A percentile compares a stretch with the other conserved stretches of the same genome.
phyloP scores from a whole-genome alignment of 2,113 vertebrate genomes.

The Platysternon megacephalum region DNA sequence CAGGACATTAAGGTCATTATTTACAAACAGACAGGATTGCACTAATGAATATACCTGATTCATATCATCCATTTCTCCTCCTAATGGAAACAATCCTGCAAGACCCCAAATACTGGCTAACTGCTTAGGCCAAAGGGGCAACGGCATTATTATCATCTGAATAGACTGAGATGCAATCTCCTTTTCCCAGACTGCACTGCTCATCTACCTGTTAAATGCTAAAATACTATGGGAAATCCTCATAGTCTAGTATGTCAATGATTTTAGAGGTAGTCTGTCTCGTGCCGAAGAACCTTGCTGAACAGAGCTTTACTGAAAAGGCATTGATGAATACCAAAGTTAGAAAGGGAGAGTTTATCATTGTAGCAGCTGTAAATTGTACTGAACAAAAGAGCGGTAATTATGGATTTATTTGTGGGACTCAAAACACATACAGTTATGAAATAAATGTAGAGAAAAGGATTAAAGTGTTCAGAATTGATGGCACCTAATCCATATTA shows the following conservation, averaged over 20 bases:
- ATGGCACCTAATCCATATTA: background rate
- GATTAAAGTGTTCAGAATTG: background rate
- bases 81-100: background rate
- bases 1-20: background rate
- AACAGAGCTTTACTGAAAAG: background rate
- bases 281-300: background rate
- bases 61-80: background rate
- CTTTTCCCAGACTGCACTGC: background rate
- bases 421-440: background rate
- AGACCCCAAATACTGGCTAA: background rate
- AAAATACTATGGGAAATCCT: background rate
- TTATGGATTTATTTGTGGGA: conserved; percentile 44
- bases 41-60: background rate
- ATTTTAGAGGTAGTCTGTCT: background rate
- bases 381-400: conserved; percentile 31
- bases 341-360: conserved; percentile 2
- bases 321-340: background rate
- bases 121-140: background rate
- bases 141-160: background rate
- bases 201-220: background rate
- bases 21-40: background rate
- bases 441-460: conserved; percentile 44
- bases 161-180: background rate
- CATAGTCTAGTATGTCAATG: background rate
- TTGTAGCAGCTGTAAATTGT: conserved; percentile 37